Evolutionary conservation across 2,888 invertebrate species (phyloP), one percentile per base, ranked within the genome.

Genomic region (Diarsia dahlii): DNA sequence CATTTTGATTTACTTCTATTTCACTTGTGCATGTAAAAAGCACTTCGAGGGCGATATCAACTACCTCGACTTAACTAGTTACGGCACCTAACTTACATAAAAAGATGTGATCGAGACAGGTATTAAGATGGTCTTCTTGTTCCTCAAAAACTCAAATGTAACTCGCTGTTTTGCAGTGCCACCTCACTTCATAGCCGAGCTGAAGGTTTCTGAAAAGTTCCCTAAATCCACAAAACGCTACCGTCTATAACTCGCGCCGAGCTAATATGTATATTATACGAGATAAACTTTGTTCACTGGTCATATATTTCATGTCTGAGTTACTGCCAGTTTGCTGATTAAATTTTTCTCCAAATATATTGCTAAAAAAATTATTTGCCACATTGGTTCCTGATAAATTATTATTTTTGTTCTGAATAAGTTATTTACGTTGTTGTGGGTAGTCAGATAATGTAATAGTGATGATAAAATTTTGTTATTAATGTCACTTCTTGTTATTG

Each of bases 271-370:
- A 89, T 89, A 89, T 90, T 90, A 92, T 90, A 92, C 90, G 91
- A 93, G 92, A 95, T 94, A 93, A 95, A 94, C 94, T 95, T 94
- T 93, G 93, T 93, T 93, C 95, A 90, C 91, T 90, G 92, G 92
- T 91, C 93, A 93, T 94, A 95, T 93, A 95, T 94, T 92, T 93
- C 91, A 91, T 89, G 89, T 86, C 88, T 91, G 92, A 95, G 90
- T 94, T 94, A 94, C 92, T 86, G 89, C 91, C 87, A 88, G 91
- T 90, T 92, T 91, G 90, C 91, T 93, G 94, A 93, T 92, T 91
- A 92, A 89, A 89, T 92, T 91, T 90, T 92, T 91, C 89, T 87
- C 84, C 85, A 90, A 89, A 91, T 89, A 90, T 91, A 84, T 82
- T 87, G 82, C 87, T 78, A 76, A 82, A 86, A 82, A 86, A 86